Conservation (phyloP, 2,113 vertebrate species). For the Anser brachyrhynchus region DNA sequence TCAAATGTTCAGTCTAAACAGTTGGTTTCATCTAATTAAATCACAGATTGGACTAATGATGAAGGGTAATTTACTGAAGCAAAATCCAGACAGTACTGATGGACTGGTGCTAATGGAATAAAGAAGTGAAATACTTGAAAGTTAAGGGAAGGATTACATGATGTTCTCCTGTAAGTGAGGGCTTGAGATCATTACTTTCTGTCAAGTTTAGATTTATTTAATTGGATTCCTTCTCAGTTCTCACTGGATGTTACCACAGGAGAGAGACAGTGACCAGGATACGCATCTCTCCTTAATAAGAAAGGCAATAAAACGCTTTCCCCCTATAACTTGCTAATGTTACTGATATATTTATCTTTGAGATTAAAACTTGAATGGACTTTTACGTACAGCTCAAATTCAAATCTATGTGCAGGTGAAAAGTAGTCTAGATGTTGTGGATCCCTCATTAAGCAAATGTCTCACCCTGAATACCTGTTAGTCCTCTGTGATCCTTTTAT, state of each 20-base stretch:
- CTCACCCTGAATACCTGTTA: neutral
- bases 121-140: neutral
- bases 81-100: neutral
- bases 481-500: neutral
- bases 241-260: neutral
- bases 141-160: neutral
- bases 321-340: neutral
- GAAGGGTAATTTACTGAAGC: neutral
- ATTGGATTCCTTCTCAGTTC: neutral
- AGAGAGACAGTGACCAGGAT: neutral
- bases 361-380: neutral
- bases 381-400: neutral
- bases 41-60: neutral
- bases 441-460: neutral
- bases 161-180: neutral
- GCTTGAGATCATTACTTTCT: neutral
- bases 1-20: neutral
- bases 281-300: neutral
- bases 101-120: neutral
- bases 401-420: neutral
- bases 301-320: neutral
- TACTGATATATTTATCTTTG: neutral
- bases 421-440: neutral
- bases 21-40: conserved; percentile 7
- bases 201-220: neutral